Evolutionary conservation across 2,797 vertebrate genomes (phyloP).

Genomic region (Hydrolagus colliei): DNA sequence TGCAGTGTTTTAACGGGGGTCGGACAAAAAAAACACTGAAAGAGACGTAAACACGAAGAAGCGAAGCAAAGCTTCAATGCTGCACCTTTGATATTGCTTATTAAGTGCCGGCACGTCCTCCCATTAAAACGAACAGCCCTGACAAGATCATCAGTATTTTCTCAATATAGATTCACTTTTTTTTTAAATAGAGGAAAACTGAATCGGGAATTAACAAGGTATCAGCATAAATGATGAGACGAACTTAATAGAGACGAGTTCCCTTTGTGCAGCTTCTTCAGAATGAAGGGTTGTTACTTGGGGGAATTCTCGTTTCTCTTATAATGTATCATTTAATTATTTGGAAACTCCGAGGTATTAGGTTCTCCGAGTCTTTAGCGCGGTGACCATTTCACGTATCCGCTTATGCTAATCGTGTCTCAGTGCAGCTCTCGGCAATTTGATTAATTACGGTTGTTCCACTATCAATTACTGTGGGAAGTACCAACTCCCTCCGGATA

Average conservation of each 20-base stretch:
- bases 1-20: background rate
- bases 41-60: background rate
- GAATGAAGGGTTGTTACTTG: no score
- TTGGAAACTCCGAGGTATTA: background rate
- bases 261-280: background rate
- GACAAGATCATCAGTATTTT: background rate
- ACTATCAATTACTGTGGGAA: conserved; percentile 61
- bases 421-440: background rate
- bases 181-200: background rate
- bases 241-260: background rate
- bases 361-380: background rate
- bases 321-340: background rate
- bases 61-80: no score
- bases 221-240: background rate
- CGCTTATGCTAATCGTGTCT: background rate
- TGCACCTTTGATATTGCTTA: background rate
- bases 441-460: conserved; percentile 59
- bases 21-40: background rate
- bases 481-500: conserved; percentile 59
- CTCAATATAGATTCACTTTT: background rate
- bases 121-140: background rate
- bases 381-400: background rate
- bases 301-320: background rate
- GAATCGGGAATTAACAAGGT: background rate
- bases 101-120: background rate